Conservation (phyloP, 2,113 vertebrate species). For the Prolemur simus region DNA sequence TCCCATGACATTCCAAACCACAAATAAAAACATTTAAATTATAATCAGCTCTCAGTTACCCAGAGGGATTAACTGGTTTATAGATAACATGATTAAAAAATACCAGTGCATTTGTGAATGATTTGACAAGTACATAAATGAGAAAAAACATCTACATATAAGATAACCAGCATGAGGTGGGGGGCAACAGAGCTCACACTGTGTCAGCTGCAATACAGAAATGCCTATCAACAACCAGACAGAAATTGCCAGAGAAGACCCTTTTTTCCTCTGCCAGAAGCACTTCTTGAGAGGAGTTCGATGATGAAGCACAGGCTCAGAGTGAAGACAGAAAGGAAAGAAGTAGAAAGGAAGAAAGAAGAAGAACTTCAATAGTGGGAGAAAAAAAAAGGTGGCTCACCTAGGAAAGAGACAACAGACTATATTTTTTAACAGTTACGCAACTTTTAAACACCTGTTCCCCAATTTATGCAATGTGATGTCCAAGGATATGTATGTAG, state of each 20-base stretch:
- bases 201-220: not conserved
- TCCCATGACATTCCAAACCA: not conserved
- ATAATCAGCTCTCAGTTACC: slow-evolving; percentile 12
- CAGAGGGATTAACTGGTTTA: not conserved
- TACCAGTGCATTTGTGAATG: not conserved
- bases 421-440: not conserved
- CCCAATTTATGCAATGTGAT: not conserved
- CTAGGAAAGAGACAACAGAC: not conserved
- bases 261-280: not conserved
- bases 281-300: not conserved
- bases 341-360: not conserved
- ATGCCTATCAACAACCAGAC: not conserved
- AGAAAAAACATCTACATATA: not conserved
- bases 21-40: not conserved
- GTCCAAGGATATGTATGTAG: not conserved
- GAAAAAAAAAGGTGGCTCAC: not conserved
- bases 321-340: not conserved
- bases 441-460: not conserved
- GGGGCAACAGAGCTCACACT: not conserved
- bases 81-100: not conserved
- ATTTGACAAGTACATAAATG: not conserved
- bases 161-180: not conserved
- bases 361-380: not conserved
- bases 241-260: not conserved
- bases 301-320: not conserved